Evolutionary conservation across 2,797 vertebrate genomes (phyloP).

Genomic region (Argyrosomus regius): DNA sequence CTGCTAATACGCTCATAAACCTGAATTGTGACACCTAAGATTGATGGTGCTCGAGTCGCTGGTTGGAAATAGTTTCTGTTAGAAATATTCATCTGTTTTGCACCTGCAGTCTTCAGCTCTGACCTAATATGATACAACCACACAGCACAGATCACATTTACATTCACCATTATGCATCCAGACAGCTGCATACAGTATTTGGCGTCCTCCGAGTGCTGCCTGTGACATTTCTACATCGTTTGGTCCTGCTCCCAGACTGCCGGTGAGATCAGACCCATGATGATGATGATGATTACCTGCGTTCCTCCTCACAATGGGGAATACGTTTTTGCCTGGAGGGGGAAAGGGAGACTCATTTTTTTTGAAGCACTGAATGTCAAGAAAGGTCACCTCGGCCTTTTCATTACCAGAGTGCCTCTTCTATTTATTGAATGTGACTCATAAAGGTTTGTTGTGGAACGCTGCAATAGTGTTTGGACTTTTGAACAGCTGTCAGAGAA

Average conservation of each 20-base stretch:
- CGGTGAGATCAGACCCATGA: constrained; percentile 39
- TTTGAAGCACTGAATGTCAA: constrained; percentile 51
- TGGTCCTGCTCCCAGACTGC: constrained; percentile 22
- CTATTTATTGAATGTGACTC: constrained; percentile 39
- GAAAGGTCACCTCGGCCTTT: constrained; percentile 53
- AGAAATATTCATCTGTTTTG: background rate
- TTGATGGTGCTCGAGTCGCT: background rate
- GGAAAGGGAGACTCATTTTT: constrained; percentile 41
- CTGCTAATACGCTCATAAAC: background rate
- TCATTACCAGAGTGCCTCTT: constrained; percentile 40
- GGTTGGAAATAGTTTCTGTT: background rate
- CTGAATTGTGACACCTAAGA: constrained; percentile 8
- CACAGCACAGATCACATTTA: constrained; percentile 11
- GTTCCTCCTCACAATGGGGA: constrained; percentile 32
- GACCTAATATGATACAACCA: constrained; percentile 20
- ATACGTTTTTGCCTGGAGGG: constrained; percentile 48
- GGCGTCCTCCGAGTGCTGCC: constrained; percentile 20
- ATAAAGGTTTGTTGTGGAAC: constrained; percentile 15
- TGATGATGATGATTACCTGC: constrained; percentile 33
- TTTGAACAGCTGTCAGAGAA: constrained; percentile 7
- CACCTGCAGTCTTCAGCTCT: constrained; percentile 1
- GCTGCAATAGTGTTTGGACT: constrained; percentile 15
- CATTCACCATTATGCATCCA: constrained; percentile 31
- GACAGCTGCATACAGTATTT: constrained; percentile 21
- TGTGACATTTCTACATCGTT: constrained; percentile 66